Conservation (phyloP, 2,888 invertebrate genomes). For the Ennomos erosarius region DNA sequence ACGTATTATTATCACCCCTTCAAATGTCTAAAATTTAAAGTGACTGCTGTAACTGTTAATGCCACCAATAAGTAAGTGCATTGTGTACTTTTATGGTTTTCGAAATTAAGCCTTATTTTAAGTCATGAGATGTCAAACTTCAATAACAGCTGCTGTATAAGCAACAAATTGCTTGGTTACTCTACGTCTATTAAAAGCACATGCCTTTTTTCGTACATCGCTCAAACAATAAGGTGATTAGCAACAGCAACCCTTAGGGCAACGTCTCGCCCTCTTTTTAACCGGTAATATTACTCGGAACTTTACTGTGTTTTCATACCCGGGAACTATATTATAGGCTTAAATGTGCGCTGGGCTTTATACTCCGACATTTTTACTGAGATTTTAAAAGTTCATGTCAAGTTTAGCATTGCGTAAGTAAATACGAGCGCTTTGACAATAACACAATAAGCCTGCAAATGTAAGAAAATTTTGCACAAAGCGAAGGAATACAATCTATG, state of each 20-base stretch:
- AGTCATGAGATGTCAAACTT: no score
- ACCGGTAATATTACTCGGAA: conserved; percentile 62
- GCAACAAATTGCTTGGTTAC: conserved; percentile 15
- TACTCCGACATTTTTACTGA: conserved; percentile 22
- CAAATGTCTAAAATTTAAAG: no score
- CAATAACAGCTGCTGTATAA: no score
- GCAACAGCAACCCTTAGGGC: conserved; percentile 65
- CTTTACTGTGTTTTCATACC: conserved; percentile 61
- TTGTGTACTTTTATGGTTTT: no score
- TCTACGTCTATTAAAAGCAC: conserved; percentile 49
- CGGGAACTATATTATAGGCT: conserved; percentile 43
- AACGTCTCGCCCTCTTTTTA: conserved; percentile 52
- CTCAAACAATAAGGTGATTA: conserved; percentile 68
- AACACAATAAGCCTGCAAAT: no score
- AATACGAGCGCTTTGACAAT: no score
- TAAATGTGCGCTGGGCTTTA: conserved; percentile 16
- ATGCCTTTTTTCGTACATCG: conserved; percentile 50
- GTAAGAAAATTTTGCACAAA: no score
- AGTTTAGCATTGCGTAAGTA: conserved; percentile 2
- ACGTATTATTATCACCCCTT: no score
- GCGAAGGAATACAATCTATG: no score
- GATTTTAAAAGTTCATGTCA: conserved; percentile 13
- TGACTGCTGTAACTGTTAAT: no score
- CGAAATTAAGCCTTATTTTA: no score
- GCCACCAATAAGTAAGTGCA: no score